Conservation (phyloP, 2,888 invertebrate genomes). For the Pardosa pseudoannulata region DNA sequence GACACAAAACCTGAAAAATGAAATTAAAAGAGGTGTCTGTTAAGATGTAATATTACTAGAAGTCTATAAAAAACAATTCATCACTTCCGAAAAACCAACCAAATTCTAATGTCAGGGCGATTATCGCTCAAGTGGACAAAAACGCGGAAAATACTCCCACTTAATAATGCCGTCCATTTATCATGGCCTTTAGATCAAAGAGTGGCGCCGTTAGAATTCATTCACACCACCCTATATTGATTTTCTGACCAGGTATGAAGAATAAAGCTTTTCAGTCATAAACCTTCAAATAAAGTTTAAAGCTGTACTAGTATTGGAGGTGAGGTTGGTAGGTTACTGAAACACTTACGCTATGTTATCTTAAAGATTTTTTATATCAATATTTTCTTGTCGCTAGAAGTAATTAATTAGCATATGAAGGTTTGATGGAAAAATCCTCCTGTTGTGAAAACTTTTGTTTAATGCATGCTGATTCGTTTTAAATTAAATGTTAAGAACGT, state of each 20-base stretch:
- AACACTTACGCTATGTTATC: too few relatives aligned
- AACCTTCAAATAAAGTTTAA: too few relatives aligned
- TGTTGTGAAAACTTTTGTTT: too few relatives aligned
- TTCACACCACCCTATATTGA: constrained; percentile 55
- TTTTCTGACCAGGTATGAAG: constrained; percentile 34
- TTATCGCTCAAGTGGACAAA: constrained; percentile 60
- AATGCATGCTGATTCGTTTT: too few relatives aligned
- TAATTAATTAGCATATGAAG: too few relatives aligned
- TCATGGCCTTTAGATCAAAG: constrained; percentile 48
- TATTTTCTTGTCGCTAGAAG: too few relatives aligned
- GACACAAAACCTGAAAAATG: too few relatives aligned
- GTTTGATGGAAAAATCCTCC: too few relatives aligned
- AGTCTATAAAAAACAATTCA: constrained; percentile 43
- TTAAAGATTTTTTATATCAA: too few relatives aligned
- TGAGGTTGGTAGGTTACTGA: too few relatives aligned
- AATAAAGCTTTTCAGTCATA: background rate
- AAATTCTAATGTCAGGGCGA: constrained; percentile 63
- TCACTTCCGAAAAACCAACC: constrained; percentile 43
- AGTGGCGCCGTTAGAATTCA: constrained; percentile 36
- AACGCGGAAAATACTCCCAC: constrained; percentile 65
- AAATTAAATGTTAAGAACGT: too few relatives aligned
- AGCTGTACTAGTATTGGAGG: background rate
- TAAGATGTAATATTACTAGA: background rate
- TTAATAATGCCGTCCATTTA: constrained; percentile 60
- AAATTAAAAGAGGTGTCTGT: too few relatives aligned